These are phyloP conservation scores for Acanthisitta chloris DNA, from an alignment of 2,113 vertebrate genomes.

Conservation along the genomic window DNA sequence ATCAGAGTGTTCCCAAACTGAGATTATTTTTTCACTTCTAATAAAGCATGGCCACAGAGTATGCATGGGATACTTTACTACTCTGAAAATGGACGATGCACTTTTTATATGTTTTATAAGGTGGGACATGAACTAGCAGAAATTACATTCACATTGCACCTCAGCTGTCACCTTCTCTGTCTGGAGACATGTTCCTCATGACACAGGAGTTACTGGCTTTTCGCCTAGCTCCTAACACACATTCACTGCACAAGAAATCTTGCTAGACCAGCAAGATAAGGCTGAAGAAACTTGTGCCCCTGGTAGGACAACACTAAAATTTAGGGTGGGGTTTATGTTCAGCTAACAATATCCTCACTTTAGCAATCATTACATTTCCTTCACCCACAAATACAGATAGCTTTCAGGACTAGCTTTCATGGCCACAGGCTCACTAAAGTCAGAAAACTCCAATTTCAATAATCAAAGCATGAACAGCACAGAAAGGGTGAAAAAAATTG, in stretches of 20 bases:
- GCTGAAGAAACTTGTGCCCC: background rate
- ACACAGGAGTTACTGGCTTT: background rate
- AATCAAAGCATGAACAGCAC: background rate
- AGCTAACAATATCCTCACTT: background rate
- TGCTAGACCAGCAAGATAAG: background rate
- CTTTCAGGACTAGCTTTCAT: background rate
- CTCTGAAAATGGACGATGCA: background rate
- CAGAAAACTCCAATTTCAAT: background rate
- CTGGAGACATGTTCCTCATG: background rate
- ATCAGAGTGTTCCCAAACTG: background rate
- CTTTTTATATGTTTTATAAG: background rate
- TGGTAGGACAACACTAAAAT: background rate
- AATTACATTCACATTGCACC: background rate
- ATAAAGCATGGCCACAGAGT: background rate
- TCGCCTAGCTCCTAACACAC: background rate
- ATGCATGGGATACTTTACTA: background rate
- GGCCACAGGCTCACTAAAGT: background rate
- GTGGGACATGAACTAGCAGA: background rate
- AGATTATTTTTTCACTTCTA: background rate
- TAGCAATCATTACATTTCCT: background rate
- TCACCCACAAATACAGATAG: background rate
- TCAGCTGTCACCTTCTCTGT: background rate
- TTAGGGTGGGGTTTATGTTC: background rate
- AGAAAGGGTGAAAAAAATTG: background rate
- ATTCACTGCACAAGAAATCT: background rate